These are phyloP conservation scores for Campoplex nolae DNA, from an alignment of 2,888 invertebrate species.

Conservation along the genomic window DNA sequence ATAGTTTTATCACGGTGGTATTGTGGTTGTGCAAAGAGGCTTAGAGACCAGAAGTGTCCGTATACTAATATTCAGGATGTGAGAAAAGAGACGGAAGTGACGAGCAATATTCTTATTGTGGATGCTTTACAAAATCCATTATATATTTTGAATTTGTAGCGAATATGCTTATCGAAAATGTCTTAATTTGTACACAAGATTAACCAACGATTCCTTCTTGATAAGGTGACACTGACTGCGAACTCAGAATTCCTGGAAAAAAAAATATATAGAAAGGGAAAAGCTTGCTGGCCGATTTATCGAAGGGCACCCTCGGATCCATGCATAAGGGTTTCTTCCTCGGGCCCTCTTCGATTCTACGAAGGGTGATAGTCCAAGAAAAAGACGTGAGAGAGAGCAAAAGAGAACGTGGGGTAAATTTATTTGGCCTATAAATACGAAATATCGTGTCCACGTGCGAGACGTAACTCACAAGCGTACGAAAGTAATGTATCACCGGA, in stretches of 20 bases:
- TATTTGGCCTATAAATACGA: constrained; percentile 72
- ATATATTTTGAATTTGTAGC: neutral
- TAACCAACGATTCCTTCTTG: neutral
- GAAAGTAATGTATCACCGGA: constrained; percentile 67
- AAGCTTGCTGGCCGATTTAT: constrained; percentile 55
- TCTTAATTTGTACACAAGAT: neutral
- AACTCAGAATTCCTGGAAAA: neutral
- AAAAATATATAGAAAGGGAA: neutral
- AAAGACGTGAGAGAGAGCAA: constrained; percentile 59
- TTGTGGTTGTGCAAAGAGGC: neutral
- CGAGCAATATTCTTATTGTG: neutral
- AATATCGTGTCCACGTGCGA: constrained; percentile 71
- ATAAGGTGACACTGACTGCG: neutral
- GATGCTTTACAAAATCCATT: neutral
- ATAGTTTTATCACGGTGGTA: neutral
- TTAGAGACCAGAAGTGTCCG: no score
- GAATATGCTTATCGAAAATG: neutral
- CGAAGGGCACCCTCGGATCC: constrained; percentile 43
- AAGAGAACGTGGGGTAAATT: constrained; percentile 68
- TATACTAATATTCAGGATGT: neutral
- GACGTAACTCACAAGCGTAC: constrained; percentile 69
- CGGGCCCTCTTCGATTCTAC: constrained; percentile 18
- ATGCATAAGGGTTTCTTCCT: constrained; percentile 53
- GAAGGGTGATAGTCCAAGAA: constrained; percentile 52
- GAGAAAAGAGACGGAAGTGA: neutral